These are phyloP conservation scores for Helostoma temminkii DNA, from an alignment of 2,797 vertebrate species.

Conservation along the genomic window DNA sequence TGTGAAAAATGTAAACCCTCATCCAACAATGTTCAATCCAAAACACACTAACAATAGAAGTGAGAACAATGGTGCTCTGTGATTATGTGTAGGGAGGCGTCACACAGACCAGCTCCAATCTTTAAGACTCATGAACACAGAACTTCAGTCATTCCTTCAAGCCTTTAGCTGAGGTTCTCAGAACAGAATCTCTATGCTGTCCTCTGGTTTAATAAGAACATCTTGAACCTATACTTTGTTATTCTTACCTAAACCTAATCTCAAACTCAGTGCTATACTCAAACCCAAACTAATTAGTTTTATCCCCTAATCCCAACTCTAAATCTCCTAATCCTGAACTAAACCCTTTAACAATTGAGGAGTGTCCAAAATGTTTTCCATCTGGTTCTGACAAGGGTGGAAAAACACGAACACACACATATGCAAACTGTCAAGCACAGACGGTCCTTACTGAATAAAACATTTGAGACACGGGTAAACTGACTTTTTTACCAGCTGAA, in stretches of 20 bases:
- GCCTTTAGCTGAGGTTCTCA: too few relatives aligned
- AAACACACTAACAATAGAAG: too few relatives aligned
- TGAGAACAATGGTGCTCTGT: too few relatives aligned
- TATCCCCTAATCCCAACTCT: background rate
- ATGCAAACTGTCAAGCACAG: constrained; percentile 38
- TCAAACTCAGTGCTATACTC: background rate
- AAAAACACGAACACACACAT: constrained; percentile 5
- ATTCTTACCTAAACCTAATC: background rate
- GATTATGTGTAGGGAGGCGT: too few relatives aligned
- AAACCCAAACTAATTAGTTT: too few relatives aligned
- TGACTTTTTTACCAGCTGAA: constrained; percentile 46
- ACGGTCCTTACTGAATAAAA: constrained; percentile 68
- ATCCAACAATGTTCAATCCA: too few relatives aligned
- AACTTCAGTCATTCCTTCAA: too few relatives aligned
- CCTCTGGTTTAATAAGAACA: background rate
- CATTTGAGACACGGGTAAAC: constrained; percentile 60
- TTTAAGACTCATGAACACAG: too few relatives aligned
- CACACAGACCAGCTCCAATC: too few relatives aligned
- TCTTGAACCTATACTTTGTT: background rate
- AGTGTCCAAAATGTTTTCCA: constrained; percentile 23
- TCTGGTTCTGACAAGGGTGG: constrained; percentile 10
- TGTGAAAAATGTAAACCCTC: too few relatives aligned
- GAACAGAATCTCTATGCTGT: too few relatives aligned
- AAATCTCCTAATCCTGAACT: constrained; percentile 20
- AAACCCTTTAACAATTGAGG: constrained; percentile 11